Percentiles rank a stretch among this genome's conserved stretches.
phyloP scores from a whole-genome alignment of 2,888 invertebrate genomes.

The Lathronympha strigana region DNA sequence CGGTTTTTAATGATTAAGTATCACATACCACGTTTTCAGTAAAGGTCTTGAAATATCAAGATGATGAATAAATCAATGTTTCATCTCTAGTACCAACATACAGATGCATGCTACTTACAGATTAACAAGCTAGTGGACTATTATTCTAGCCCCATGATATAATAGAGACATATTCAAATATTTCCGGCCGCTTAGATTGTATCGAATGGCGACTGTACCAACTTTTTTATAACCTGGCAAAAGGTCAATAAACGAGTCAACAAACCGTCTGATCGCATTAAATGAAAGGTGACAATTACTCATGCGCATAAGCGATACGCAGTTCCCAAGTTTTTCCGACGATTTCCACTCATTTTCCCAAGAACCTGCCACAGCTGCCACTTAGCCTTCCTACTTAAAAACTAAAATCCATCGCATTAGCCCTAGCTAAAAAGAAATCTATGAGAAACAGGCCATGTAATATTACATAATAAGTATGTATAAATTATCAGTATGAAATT shows the following conservation, averaged over 20 bases:
- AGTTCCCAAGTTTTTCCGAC: slow-evolving; percentile 61
- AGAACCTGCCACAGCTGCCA: slow-evolving; percentile 51
- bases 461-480: slow-evolving; percentile 14
- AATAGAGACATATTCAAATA: no score
- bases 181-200: no score
- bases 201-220: no score
- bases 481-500: slow-evolving; percentile 24
- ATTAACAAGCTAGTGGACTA: no score
- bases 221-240: slow-evolving; percentile 5
- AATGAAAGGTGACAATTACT: slow-evolving; percentile 62
- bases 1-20: no score
- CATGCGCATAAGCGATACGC: slow-evolving; percentile 53
- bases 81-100: no score
- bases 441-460: slow-evolving; percentile 51
- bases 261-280: slow-evolving; percentile 57
- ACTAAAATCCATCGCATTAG: slow-evolving; percentile 31
- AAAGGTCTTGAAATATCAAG: no score
- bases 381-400: slow-evolving; percentile 56
- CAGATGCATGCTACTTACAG: no score
- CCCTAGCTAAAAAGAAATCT: slow-evolving; percentile 48
- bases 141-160: no score
- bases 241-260: slow-evolving; percentile 47
- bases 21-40: no score
- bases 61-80: no score
- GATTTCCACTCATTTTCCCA: slow-evolving; percentile 61